phyloP scores from a whole-genome alignment of 2,113 vertebrate species.

The Odontophorus gujanensis region DNA sequence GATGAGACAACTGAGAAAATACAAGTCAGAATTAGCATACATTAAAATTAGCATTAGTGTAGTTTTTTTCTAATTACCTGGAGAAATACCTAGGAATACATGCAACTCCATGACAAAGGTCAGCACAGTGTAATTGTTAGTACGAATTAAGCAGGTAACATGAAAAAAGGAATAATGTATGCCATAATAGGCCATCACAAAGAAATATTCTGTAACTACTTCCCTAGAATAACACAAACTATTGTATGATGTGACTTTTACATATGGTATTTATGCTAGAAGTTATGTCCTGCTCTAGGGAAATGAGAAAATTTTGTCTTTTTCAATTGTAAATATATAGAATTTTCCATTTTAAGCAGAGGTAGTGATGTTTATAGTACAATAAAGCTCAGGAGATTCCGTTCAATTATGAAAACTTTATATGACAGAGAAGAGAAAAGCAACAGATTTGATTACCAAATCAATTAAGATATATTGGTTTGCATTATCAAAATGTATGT shows the following conservation, averaged over 20 bases:
- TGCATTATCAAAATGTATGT: neutral
- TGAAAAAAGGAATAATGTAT: neutral
- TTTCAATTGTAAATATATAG: neutral
- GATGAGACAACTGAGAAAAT: neutral
- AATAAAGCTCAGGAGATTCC: neutral
- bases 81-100: neutral
- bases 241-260: neutral
- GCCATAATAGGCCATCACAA: neutral
- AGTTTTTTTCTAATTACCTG: neutral
- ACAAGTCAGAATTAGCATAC: neutral
- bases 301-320: neutral
- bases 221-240: fast-evolving
- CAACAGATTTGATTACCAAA: neutral
- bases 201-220: neutral
- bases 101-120: neutral
- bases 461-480: neutral
- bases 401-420: neutral
- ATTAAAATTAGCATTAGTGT: neutral
- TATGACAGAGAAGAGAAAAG: neutral
- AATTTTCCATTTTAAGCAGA: neutral
- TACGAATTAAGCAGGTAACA: neutral
- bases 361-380: neutral
- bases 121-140: neutral
- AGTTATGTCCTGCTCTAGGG: neutral
- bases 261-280: neutral